Evolutionary conservation across 2,888 invertebrate species (phyloP), one percentile per base, ranked within the genome.

Genomic region (Ochropleura plecta): DNA sequence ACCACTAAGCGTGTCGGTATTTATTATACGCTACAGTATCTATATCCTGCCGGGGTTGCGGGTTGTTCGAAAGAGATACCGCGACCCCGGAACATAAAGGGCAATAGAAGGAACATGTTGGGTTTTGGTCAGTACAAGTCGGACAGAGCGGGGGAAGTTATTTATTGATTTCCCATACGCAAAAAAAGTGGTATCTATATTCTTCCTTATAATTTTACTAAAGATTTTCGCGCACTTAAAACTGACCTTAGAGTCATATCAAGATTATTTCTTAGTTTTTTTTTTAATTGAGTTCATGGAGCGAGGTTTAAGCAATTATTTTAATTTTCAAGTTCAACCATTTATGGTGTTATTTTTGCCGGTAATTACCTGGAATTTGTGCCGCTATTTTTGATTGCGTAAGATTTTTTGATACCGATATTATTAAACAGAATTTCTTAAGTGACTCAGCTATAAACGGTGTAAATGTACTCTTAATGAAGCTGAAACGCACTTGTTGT

Each of bases 161-260:
- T n/a, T n/a, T n/a, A n/a, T n/a, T n/a, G n/a, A n/a, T n/a, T n/a
- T n/a, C n/a, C n/a, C n/a, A n/a, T n/a, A n/a, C n/a, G n/a, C n/a
- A n/a, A n/a, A n/a, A n/a, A n/a, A n/a, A n/a, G 30, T 30, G 30
- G 1, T 30, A 30, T 30, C 7, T 42, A 14, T 10, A 8, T 6
- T 70, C 42, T 81, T 81, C 76, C 76, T 81, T 20, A 60, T 49
- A 67, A 59, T 20, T 60, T 20, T 14, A 59, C 10, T 55, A 14
- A 14, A 68, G 1, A 46, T 70, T 49, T 81, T 73, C 53, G 46
- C 53, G 46, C 82, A 55, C 8, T 67, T 70, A 53, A 49, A 10
- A 0, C 8, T 55, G 78, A 64, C 82, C 78, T 70, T 20, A 51
- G 16, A 46, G 18, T n/a, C 48, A 30, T 63, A 46, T 82, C 78